Percentiles rank a stretch among this genome's conserved stretches.
Conservation (phyloP, 2,888 invertebrate genomes). For the Polymixis flavicincta region DNA sequence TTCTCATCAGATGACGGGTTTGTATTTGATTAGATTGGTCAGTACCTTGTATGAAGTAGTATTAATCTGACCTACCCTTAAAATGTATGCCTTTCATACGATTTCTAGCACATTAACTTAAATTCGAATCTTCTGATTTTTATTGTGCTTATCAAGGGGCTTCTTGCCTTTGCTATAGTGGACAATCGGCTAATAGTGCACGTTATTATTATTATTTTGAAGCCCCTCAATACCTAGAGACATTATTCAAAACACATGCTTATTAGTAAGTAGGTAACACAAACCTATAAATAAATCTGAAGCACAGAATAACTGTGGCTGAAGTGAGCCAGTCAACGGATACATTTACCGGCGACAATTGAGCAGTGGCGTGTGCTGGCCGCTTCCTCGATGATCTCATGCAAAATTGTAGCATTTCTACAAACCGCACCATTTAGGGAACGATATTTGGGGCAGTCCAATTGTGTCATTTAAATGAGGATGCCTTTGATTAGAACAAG, state of each 20-base stretch:
- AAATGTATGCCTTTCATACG: too few species aligned
- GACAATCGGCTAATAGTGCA: too few species aligned
- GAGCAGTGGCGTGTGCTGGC: constrained; percentile 62
- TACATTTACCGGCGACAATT: constrained; percentile 72
- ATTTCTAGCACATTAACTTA: background rate
- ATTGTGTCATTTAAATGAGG: constrained; percentile 66
- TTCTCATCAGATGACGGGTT: background rate
- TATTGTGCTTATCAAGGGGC: too few species aligned
- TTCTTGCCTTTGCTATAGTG: too few species aligned
- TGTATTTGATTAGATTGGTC: background rate
- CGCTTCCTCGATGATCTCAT: constrained; percentile 82
- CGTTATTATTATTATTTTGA: background rate
- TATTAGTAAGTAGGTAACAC: constrained; percentile 22
- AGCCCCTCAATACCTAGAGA: background rate
- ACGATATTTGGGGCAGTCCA: constrained; percentile 76
- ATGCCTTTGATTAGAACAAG: constrained; percentile 64
- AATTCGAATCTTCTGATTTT: background rate
- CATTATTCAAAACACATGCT: constrained; percentile 25
- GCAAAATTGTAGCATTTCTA: constrained; percentile 74
- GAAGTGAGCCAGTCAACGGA: constrained; percentile 64
- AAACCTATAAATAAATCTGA: constrained; percentile 53
- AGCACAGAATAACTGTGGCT: too few species aligned
- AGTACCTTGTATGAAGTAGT: background rate
- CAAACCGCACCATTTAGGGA: constrained; percentile 70
- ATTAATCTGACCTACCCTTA: background rate